Evolutionary conservation across 1,140 invertebrate genomes (phyloP), one percentile per base, ranked within the genome.

Genomic region (Chironomus striatipennis): DNA sequence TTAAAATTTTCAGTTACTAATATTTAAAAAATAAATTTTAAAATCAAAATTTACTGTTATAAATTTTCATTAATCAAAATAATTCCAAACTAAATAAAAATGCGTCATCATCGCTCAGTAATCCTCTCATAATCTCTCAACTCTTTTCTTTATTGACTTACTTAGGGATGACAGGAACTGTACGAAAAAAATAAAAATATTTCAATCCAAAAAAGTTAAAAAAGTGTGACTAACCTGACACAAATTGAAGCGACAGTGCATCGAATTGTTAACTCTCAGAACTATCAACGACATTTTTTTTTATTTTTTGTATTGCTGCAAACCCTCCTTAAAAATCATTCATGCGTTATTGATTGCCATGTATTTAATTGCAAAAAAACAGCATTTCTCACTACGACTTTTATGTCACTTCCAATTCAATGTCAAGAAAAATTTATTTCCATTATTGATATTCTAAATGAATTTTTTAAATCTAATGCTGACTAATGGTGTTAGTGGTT

Each of bases 221-320:
- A 70, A 70, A 70, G 65, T 70, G 65, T 70, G 65, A 70, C 65
- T 70, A 70, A 70, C 65, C 65, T 70, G 65, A 70, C 65, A 70
- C 17, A 70, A 70, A 70, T 70, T 70, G 65, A 70, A 21, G 65
- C 65, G 17, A 70, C 65, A 70, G 17, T 70, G 17, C 65, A 70
- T 70, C 17, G 20, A 70, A 70, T 70, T 70, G 47, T 57, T 7
- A 57, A n/a, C 9, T 57, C 10, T 57, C 9, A 70, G 47, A 57
- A 57, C 47, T 57, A 57, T 57, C 47, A 57, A 57, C 12, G 47
- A n/a, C 47, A 57, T n/a, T n/a, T n/a, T n/a, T n/a, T n/a, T n/a
- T n/a, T n/a, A n/a, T n/a, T n/a, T n/a, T n/a, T n/a, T n/a, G n/a
- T n/a, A 57, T 34, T 34, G 24, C 24, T n/a, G n/a, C 24, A 34